These are phyloP conservation scores for Temnothorax curvispinosus DNA, from an alignment of 1,140 invertebrate genomes.

Conservation along the genomic window DNA sequence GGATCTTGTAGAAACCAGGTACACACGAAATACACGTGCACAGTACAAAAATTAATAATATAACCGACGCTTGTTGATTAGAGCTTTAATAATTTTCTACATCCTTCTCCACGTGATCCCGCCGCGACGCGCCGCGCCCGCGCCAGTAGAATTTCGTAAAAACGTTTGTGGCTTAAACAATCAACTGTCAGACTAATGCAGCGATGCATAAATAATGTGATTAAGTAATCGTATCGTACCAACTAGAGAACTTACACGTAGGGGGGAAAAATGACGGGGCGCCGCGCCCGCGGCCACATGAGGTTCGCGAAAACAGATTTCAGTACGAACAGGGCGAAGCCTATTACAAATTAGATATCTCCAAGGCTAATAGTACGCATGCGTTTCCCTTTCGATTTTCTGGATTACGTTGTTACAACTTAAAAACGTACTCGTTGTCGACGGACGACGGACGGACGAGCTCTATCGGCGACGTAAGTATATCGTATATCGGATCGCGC, in stretches of 20 bases:
- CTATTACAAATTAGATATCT: slow-evolving; percentile 6
- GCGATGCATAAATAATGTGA: slow-evolving; percentile 2
- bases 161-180: not conserved
- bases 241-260: not conserved
- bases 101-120: not conserved
- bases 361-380: slow-evolving; percentile 7
- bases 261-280: not conserved
- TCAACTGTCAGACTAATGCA: not conserved
- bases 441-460: not conserved
- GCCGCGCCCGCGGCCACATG: too few relatives aligned
- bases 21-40: not conserved
- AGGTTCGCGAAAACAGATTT: not conserved
- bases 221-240: not conserved
- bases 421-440: slow-evolving; percentile 28
- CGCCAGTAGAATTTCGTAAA: not conserved
- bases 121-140: too few relatives aligned
- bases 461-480: too few relatives aligned
- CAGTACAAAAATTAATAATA: not conserved
- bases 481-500: not conserved
- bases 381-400: slow-evolving; percentile 38
- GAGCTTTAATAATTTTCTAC: not conserved
- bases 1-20: not conserved
- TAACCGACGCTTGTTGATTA: not conserved
- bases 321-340: not conserved
- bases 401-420: slow-evolving; percentile 18